Percentiles rank a stretch among this genome's conserved stretches.
Evolutionary conservation across 2,888 invertebrate species (phyloP).

Genomic region (Drosophila macrospina): DNA sequence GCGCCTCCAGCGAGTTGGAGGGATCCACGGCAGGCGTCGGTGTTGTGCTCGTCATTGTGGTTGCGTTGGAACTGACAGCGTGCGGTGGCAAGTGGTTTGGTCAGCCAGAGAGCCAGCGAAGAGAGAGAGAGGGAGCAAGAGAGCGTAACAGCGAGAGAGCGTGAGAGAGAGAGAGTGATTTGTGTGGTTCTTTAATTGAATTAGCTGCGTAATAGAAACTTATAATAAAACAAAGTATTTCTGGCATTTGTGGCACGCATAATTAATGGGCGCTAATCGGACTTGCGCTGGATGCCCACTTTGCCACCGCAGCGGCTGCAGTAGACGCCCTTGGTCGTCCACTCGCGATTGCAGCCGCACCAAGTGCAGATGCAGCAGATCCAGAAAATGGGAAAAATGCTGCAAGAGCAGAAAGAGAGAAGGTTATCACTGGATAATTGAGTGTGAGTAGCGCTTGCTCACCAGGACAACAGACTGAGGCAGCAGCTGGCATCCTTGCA

Average conservation of each 20-base stretch:
- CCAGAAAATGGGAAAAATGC: constrained; percentile 81
- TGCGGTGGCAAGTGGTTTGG: constrained; percentile 44
- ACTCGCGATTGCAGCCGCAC: constrained; percentile 82
- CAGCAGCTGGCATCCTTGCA: constrained; percentile 78
- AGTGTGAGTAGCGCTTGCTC: too few relatives aligned
- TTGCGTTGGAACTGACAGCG: constrained; percentile 57
- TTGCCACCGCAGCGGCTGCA: constrained; percentile 82
- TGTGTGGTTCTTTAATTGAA: constrained; percentile 62
- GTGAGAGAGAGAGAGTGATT: not conserved
- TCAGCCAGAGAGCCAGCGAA: not conserved
- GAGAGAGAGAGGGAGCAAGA: constrained; percentile 4
- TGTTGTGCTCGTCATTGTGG: constrained; percentile 51
- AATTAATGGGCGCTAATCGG: constrained; percentile 68
- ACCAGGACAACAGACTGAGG: constrained; percentile 82
- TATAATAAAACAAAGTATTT: constrained; percentile 37
- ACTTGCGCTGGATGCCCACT: constrained; percentile 74
- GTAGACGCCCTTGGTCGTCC: constrained; percentile 81
- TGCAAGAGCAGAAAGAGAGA: constrained; percentile 21
- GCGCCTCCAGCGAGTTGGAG: constrained; percentile 34
- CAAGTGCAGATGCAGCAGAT: constrained; percentile 81
- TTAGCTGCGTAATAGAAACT: constrained; percentile 73
- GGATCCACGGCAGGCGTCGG: constrained; percentile 33
- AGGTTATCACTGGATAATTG: too few relatives aligned
- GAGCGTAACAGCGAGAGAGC: not conserved
- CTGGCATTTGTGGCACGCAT: constrained; percentile 49